These are phyloP conservation scores for Illadopsis cleaveri DNA, from an alignment of 2,113 vertebrate species.

Conservation along the genomic window DNA sequence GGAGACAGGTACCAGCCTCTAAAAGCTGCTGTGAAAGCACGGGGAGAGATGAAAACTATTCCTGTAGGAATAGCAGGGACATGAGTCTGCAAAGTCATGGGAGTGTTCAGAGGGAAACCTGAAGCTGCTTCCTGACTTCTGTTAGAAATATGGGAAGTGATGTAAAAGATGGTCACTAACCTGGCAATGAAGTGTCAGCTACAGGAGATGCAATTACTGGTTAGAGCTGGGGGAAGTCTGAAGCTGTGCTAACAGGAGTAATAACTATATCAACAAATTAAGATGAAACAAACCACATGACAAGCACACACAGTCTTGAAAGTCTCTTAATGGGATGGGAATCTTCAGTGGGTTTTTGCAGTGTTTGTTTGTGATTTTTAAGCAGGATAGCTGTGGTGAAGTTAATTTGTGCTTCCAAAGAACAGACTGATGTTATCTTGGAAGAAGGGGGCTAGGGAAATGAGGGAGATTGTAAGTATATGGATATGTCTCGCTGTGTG, in stretches of 20 bases:
- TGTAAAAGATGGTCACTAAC: background rate
- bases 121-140: background rate
- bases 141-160: background rate
- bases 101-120: background rate
- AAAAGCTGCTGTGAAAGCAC: fast-evolving
- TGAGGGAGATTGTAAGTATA: fast-evolving
- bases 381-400: background rate
- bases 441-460: background rate
- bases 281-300: conserved; percentile 36
- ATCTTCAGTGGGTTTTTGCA: background rate
- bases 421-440: background rate
- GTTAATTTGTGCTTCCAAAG: conserved; percentile 2
- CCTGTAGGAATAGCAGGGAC: background rate
- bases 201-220: background rate
- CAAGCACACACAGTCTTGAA: background rate
- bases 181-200: background rate
- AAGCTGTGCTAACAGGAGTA: background rate
- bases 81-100: background rate
- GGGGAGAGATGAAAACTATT: background rate
- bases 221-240: background rate
- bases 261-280: background rate
- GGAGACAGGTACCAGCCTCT: background rate
- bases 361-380: conserved; percentile 4
- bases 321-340: background rate
- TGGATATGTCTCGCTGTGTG: fast-evolving